Evolutionary conservation across 2,113 vertebrate genomes (phyloP), one percentile per base, ranked within the genome.

Genomic region (Petrocephalus microphthalmus): DNA sequence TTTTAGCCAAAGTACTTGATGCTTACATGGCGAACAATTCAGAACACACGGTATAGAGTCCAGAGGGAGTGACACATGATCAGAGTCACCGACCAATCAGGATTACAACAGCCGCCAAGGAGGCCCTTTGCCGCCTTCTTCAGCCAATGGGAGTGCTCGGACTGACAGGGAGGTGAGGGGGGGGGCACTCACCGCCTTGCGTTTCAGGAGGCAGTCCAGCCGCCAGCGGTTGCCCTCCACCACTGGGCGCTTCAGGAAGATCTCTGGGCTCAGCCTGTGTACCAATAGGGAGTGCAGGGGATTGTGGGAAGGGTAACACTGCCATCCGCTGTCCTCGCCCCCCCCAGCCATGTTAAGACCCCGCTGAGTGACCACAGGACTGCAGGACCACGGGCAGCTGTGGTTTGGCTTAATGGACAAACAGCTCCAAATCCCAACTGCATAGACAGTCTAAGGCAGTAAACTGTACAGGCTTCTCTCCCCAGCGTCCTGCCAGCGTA

Each of bases 181-280:
- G 37, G 45, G 33, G 19, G 49, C 20, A 95, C 97, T 94, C 93
- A 99, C 98, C 11, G 98, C 98, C 95, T 98, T 98, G 54, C 98
- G 95, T 89, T 95, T 98, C 85, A 99, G 95, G 84, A 98, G 92
- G 91, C 92, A 98, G 93, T 99, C 98, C 85, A 99, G 93, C 57
- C 98, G 95, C 98, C 98, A 99, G 87, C 93, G 96, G 92, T 99
- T 99, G 15, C 98, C 98, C 91, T 99, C 98, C 13, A 99, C 97
- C 3, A 99, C 97, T 0, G 98, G 98, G 15, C 95, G 91, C 91
- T 95, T 96, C 90, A 96, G 91, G 91, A 96, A 96, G 89, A 96
- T 95, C 93, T 96, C 98, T 0, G 95, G 95, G 90, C 95, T 96
- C 91, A 96, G 87, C 95, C 95, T 96, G 88, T n/a, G 90, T 15